Conservation (phyloP, 2,888 invertebrate species). For the Morpho achilles region DNA sequence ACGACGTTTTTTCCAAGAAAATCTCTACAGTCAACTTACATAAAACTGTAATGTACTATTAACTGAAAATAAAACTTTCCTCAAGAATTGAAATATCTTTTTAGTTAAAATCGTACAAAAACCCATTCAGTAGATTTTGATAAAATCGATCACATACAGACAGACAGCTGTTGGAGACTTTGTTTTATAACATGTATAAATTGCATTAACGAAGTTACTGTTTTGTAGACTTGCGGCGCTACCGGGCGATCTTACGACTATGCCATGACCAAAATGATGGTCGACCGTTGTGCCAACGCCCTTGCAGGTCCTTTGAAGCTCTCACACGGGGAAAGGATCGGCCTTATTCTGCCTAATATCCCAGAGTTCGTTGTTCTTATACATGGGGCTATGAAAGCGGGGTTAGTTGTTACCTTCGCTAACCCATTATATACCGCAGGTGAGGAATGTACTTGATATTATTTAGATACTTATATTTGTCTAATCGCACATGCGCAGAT, state of each 20-base stretch:
- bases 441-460: constrained; percentile 31
- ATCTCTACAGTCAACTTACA: too few relatives aligned
- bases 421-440: constrained; percentile 85
- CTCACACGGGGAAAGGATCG: constrained; percentile 81
- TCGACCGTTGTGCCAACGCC: constrained; percentile 78
- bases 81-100: too few relatives aligned
- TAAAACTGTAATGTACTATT: too few relatives aligned
- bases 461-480: too few relatives aligned
- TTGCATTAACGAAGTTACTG: not conserved
- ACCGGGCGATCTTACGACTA: constrained; percentile 83
- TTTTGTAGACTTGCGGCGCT: constrained; percentile 81
- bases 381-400: constrained; percentile 83
- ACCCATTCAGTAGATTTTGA: too few relatives aligned
- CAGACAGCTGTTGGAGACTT: too few relatives aligned
- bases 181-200: too few relatives aligned
- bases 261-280: constrained; percentile 78
- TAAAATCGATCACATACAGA: too few relatives aligned
- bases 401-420: constrained; percentile 82
- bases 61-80: too few relatives aligned
- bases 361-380: constrained; percentile 84
- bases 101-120: too few relatives aligned
- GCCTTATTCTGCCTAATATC: constrained; percentile 83
- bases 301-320: constrained; percentile 77
- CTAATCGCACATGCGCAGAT: too few relatives aligned
- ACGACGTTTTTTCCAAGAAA: too few relatives aligned